Evolutionary conservation across 2,797 vertebrate genomes (phyloP).

Genomic region (Cichlasoma orientale): DNA sequence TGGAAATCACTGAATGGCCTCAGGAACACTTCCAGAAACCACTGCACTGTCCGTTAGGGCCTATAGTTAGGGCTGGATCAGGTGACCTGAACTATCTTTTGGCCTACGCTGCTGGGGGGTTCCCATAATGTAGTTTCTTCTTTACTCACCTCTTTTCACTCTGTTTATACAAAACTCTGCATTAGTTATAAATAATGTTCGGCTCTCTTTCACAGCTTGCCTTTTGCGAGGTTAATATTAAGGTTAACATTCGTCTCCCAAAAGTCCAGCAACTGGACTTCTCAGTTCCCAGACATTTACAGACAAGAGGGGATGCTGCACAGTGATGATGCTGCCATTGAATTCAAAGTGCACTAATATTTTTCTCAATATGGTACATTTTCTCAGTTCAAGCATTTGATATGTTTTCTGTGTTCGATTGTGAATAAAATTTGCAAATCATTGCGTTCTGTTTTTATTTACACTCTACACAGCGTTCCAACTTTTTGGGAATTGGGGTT

Average conservation of each 20-base stretch:
- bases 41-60: not conserved
- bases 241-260: not conserved
- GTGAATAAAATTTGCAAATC: not conserved
- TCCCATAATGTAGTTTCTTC: no score
- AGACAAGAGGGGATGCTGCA: not conserved
- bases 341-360: not conserved
- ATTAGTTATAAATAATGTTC: no score
- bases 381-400: not conserved
- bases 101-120: no score
- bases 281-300: not conserved
- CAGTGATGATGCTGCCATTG: not conserved
- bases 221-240: no score
- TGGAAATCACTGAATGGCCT: not conserved
- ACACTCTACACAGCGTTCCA: not conserved
- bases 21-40: not conserved
- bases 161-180: no score
- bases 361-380: no score
- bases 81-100: no score
- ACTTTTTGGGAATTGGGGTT: not conserved
- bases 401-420: not conserved
- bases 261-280: not conserved
- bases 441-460: not conserved
- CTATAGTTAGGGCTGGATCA: not conserved
- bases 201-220: no score
- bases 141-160: no score